Evolutionary conservation across 2,888 invertebrate genomes (phyloP), one percentile per base, ranked within the genome.

Genomic region (Gryllus longicercus): DNA sequence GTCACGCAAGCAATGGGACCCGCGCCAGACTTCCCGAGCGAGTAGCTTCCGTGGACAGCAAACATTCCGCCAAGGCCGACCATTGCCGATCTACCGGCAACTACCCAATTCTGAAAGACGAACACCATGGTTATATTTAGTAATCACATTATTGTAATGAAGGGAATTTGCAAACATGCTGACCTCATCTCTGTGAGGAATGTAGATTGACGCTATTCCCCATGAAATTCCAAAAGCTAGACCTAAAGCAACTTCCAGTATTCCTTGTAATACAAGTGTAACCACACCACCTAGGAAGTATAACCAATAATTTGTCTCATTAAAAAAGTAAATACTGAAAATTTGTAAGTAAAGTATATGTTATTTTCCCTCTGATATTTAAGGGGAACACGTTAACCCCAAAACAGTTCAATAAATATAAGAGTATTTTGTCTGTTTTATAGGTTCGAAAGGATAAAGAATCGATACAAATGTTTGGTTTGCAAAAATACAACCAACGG

Each of bases 51-150:
- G 86, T 93, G 89, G 80, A 92, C 89, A 1, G 92, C 90, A 80
- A 93, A 87, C 78, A 91, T 88, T 79, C 93, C 93, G 78, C 91
- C 91, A 79, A 90, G 88, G 78, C 91, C 87, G 76, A 92, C 87
- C 83, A 92, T 84, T 78, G 91, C 84, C 81, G 90, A 89, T 81
- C 92, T 87, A 12, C 74, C 74, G 18, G 51, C 38, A 21, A 79
- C 25, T 8, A 81, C 76, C 38, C 77, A 76, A 38, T 51, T 38
- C 82, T 81, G 51, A n/a, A 77, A 80, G 63, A 25, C 2, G 12
- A 2, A 16, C 11, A 77, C 21, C 50, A 50, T 50, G 49, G 10
- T 50, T 78, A 25, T 76, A 18, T 38, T 25, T 76, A 21, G 16
- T 23, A 10, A 76, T 14, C 38, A 4, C 12, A 1, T 76, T 10